These are phyloP conservation scores for Rhinella marina DNA, from an alignment of 2,797 vertebrate species.

Conservation along the genomic window DNA sequence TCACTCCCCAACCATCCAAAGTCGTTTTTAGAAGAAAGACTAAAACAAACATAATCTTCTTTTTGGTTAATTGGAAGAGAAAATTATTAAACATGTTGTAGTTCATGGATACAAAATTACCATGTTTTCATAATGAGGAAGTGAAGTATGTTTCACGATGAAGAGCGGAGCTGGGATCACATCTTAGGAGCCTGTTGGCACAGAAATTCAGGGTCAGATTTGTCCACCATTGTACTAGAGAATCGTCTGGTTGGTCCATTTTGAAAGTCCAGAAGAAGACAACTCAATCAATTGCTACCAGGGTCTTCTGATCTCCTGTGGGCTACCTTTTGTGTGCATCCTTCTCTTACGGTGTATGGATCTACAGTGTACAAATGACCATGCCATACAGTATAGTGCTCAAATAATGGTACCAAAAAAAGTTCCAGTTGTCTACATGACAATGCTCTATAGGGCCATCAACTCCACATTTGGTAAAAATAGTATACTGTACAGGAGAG, in stretches of 20 bases:
- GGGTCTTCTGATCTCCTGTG: neutral
- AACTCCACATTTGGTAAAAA: too few species aligned
- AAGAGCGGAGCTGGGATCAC: neutral
- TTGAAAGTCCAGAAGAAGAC: neutral
- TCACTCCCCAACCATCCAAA: slow-evolving; percentile 35
- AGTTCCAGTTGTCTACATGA: too few species aligned
- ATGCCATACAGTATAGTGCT: neutral
- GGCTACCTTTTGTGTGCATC: too few species aligned
- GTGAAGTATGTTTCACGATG: neutral
- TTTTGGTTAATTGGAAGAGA: slow-evolving; percentile 47
- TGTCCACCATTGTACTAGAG: neutral
- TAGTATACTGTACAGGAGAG: too few species aligned
- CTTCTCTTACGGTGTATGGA: neutral
- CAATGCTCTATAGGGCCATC: too few species aligned
- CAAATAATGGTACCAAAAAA: neutral
- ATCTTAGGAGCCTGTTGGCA: neutral
- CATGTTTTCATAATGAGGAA: slow-evolving; percentile 14
- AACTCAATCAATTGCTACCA: neutral
- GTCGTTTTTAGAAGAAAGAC: slow-evolving; percentile 33
- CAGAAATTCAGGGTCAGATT: neutral
- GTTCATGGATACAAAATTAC: slow-evolving; percentile 26
- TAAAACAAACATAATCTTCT: slow-evolving; percentile 58
- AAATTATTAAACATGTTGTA: slow-evolving; percentile 37
- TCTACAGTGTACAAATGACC: neutral
- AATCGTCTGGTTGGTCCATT: neutral